Evolutionary conservation across 1,140 invertebrate genomes (phyloP), one percentile per base, ranked within the genome.

Genomic region (Neuroterus valhalla): DNA sequence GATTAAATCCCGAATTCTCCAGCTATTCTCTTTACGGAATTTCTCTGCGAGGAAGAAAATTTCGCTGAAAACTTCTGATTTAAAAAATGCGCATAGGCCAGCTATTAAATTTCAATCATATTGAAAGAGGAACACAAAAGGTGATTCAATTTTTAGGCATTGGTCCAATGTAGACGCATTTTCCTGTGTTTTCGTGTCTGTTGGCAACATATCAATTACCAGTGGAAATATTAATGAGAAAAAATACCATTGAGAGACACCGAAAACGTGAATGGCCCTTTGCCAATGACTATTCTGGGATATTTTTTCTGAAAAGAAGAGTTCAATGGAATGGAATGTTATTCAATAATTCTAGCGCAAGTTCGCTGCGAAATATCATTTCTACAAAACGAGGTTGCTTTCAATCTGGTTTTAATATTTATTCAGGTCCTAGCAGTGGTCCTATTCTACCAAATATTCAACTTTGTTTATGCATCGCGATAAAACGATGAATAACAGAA

Each of bases 181-280:
- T 62, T 26, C 12, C 55, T 31, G 50, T 31, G 26, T 26, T 62
- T 62, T 62, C 23, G 5, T 62, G 31, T 62, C 55, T 38, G 23
- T 62, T 62, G 55, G 55, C 55, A 62, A 31, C 55, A 31, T 31
- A 62, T 62, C 23, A 62, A 62, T 62, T 62, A 62, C 21, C 12
- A 62, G 23, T 26, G 5, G 55, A 31, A 15, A 62, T 31, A 26
- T 62, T 31, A 62, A 62, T 62, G 55, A 62, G 52, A 62, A 31
- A 62, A 62, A 62, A 62, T 31, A 4, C 26, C 5, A 62, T 62
- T 62, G 55, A 62, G 12, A 62, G 2, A 62, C 55, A 31, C 8
- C n/a, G 55, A 62, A 62, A 62, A 62, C 26, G 23, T 31, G 12
- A 62, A 38, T 62, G 55, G 55, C 23, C 12, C 3, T 31, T 31